A percentile compares a stretch with the other conserved stretches of the same genome.
Conservation (phyloP, 2,797 vertebrate species). For the Erithacus rubecula region DNA sequence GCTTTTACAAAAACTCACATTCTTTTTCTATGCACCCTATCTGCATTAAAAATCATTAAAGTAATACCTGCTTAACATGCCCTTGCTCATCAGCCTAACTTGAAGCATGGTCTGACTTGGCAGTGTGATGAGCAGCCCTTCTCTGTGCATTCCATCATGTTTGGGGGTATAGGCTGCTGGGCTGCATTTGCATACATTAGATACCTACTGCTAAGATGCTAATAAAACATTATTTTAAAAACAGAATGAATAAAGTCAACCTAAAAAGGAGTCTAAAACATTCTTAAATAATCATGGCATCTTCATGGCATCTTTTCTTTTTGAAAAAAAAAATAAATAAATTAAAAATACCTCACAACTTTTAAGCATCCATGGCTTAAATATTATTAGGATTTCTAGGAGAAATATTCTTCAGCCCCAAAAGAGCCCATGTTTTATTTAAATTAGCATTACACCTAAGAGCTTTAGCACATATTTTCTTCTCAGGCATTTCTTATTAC, state of each 20-base stretch:
- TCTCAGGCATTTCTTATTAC: slow-evolving; percentile 22
- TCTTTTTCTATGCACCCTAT: accelerated
- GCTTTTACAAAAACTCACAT: background rate
- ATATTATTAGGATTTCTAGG: background rate
- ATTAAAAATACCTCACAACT: too few species aligned
- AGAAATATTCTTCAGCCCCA: background rate
- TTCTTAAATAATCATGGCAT: background rate
- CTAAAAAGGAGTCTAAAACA: background rate
- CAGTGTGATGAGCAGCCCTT: background rate
- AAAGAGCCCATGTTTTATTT: background rate
- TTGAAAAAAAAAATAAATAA: too few species aligned
- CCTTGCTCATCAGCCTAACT: background rate
- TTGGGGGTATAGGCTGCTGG: background rate
- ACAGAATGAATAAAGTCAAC: background rate
- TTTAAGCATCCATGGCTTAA: background rate
- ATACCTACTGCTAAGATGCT: background rate
- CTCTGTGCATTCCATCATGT: background rate
- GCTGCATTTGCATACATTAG: background rate
- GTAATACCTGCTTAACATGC: background rate
- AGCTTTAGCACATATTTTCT: slow-evolving; percentile 38
- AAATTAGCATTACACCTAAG: slow-evolving; percentile 41
- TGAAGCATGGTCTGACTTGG: background rate
- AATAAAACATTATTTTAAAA: background rate
- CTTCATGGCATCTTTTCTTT: background rate
- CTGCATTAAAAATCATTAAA: background rate